These are phyloP conservation scores for Chunga burmeisteri DNA, from an alignment of 2,113 vertebrate genomes.

Conservation along the genomic window DNA sequence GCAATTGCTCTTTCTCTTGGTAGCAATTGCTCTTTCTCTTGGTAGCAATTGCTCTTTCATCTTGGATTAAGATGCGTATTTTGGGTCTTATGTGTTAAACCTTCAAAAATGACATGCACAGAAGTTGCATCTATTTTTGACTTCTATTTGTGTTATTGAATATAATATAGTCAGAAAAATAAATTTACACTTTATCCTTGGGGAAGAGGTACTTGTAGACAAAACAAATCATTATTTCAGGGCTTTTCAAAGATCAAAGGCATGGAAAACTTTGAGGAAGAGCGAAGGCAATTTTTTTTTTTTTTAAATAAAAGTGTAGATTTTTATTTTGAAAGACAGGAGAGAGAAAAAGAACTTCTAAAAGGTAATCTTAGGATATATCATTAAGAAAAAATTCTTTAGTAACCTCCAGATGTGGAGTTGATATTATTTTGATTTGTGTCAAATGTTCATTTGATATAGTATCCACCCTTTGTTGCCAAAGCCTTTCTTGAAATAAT, in stretches of 20 bases:
- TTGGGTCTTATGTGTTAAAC: conserved; percentile 12
- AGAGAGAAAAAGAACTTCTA: not conserved
- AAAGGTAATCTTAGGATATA: not conserved
- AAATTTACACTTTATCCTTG: conserved; percentile 20
- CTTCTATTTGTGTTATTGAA: not conserved
- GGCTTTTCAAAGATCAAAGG: conserved; percentile 43
- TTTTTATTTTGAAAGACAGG: not conserved
- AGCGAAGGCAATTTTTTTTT: not conserved
- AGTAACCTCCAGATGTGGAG: not conserved
- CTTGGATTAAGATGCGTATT: conserved; percentile 42
- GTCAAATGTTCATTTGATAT: not conserved
- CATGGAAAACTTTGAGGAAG: not conserved
- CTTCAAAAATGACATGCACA: not conserved
- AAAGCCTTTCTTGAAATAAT: not conserved
- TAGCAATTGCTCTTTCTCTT: not conserved
- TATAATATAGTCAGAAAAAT: not conserved
- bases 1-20: conserved; percentile 22
- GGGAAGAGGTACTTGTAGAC: conserved; percentile 43
- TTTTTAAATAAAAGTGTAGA: not conserved
- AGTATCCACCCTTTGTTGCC: not conserved
- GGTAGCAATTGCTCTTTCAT: conserved; percentile 16
- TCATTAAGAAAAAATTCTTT: not conserved
- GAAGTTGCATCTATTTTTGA: not conserved
- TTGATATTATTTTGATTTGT: not conserved
- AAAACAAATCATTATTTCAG: conserved; percentile 51